Conservation (phyloP, 2,113 vertebrate species). For the Pachycephala philippinensis region DNA sequence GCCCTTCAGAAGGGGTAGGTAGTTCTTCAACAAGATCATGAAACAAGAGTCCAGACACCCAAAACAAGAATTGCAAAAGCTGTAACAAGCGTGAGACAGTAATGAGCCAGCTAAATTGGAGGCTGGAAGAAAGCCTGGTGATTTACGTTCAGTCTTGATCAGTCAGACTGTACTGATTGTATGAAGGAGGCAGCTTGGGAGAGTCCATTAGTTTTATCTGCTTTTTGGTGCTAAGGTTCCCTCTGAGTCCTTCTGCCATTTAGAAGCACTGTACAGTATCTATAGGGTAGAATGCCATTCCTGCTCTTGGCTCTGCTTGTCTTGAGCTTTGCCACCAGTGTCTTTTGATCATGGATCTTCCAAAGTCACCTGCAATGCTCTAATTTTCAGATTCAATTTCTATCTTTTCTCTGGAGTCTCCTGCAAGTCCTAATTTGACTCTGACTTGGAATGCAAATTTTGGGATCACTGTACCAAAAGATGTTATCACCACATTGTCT, state of each 20-base stretch:
- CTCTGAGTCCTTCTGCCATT: not conserved
- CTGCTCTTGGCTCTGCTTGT: not conserved
- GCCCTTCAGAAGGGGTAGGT: not conserved
- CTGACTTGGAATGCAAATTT: not conserved
- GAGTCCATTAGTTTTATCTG: not conserved
- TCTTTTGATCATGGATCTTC: not conserved
- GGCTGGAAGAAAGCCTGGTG: not conserved
- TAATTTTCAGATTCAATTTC: not conserved
- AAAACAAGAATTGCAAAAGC: not conserved
- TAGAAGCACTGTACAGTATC: not conserved
- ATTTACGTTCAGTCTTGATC: not conserved
- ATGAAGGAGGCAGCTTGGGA: not conserved
- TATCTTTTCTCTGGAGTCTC: not conserved
- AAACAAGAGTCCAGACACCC: not conserved
- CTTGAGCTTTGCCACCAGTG: not conserved
- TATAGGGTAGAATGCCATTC: not conserved
- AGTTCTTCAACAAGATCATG: not conserved
- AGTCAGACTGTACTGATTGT: not conserved
- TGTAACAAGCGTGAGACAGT: accelerated
- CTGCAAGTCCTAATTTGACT: not conserved
- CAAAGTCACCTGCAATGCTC: not conserved
- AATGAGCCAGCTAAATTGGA: not conserved
- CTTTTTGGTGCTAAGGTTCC: not conserved
- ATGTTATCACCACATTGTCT: not conserved
- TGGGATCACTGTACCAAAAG: not conserved